Percentiles rank a stretch among this genome's conserved stretches.
Evolutionary conservation across 2,113 vertebrate species (phyloP).

Genomic region (Laticauda laticaudata): DNA sequence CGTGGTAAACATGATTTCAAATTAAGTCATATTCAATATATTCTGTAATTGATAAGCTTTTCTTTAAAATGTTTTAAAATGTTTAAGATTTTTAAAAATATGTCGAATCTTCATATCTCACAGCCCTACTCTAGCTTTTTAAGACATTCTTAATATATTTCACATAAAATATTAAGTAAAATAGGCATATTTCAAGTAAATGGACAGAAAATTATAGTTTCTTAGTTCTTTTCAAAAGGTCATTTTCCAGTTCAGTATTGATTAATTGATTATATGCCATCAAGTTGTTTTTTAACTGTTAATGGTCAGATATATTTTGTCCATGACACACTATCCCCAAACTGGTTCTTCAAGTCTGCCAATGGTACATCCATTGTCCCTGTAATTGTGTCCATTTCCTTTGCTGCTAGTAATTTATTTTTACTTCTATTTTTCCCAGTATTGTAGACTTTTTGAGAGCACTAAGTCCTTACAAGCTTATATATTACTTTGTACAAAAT

Average conservation of each 20-base stretch:
- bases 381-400: background rate
- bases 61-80: background rate
- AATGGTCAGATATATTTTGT: background rate
- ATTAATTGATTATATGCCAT: background rate
- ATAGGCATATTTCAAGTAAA: background rate
- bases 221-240: background rate
- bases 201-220: background rate
- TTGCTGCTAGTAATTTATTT: background rate
- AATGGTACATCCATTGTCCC: background rate
- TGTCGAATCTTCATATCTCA: background rate
- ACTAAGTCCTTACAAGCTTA: background rate
- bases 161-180: background rate
- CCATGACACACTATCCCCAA: background rate
- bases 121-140: background rate
- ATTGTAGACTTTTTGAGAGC: background rate
- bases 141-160: background rate
- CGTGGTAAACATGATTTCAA: background rate
- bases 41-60: background rate
- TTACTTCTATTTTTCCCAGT: background rate
- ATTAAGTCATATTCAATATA: background rate
- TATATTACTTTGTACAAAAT: background rate
- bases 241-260: background rate
- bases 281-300: background rate
- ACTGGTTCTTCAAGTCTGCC: background rate
- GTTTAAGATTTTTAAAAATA: background rate